Base-by-base conservation (phyloP, 2,797 vertebrate species). In the Chromis chromis region DNA sequence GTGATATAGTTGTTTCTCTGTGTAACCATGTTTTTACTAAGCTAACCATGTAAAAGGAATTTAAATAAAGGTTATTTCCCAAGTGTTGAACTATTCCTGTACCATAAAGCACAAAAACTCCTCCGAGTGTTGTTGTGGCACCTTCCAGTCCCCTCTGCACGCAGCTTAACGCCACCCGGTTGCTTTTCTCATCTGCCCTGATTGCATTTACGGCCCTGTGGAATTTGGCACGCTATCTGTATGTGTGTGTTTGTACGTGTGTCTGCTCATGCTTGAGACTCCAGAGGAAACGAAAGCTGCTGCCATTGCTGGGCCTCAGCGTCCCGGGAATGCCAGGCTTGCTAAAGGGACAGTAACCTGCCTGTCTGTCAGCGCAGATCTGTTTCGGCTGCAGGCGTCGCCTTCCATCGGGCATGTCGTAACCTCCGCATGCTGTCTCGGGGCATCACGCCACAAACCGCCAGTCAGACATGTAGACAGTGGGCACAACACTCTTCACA, bases 321-420 rank as follows among this genome's bases (percentile, higher is more conserved):
- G 81, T 88, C 70, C 78, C 27, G 70, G 81, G 84, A 90, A 93
- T 91, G 89, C 87, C 83, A 60, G 81, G 80, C 86, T 72, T 17
- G 83, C 79, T 72, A 52, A 79, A 87, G 83, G 82, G 78, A 88
- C 81, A 81, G 89, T 86, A 87, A 92, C 91, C 84, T 77, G 84
- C 80, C 89, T 88, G 85, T 90, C 90, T 78, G 81, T 88, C 86
- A 86, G 84, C 55, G 28, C 67, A 58, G 87, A 91, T 91, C 89
- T 62, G 79, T 92, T 90, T 88, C 87, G 87, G 88, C 82, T 71
- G 55, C 76, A 76, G 75, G 66, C 78, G 67, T 80, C 65, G 27
- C 54, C 78, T 90, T 92, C 86, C 56, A 21, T 67, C 64, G 72
- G 78, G 66, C 72, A 76, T 78, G 74, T 86, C 78, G 12, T 52